These are phyloP conservation scores for Malthinus seriepunctatus DNA, from an alignment of 2,888 invertebrate species.

Conservation along the genomic window DNA sequence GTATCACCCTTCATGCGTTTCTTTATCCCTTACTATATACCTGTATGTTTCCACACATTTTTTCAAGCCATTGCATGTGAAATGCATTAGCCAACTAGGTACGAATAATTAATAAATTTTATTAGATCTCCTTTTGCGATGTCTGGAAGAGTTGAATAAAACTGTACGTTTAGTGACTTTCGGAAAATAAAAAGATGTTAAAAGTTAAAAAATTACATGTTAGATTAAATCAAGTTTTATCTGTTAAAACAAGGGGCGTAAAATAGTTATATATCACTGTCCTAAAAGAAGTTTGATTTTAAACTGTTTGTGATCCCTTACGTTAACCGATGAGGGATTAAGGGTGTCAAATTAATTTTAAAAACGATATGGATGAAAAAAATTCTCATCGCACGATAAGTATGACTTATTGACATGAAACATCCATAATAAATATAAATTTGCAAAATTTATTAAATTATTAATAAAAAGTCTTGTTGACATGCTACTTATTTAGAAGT, in stretches of 20 bases:
- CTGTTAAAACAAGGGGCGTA: slow-evolving; percentile 21
- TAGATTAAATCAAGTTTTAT: not conserved
- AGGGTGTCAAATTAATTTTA: not conserved
- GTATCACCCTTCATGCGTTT: no score
- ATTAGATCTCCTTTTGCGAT: no score
- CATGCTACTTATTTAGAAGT: slow-evolving; percentile 13
- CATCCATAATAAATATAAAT: not conserved
- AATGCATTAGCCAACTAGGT: no score
- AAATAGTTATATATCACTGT: slow-evolving; percentile 19
- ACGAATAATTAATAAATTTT: no score
- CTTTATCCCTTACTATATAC: no score
- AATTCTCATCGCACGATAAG: not conserved
- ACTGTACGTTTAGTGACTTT: no score
- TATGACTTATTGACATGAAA: not conserved
- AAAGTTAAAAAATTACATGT: no score
- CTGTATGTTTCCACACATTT: no score
- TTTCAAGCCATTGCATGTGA: no score
- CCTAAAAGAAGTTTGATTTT: slow-evolving; percentile 3
- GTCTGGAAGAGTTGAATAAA: no score
- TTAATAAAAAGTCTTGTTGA: slow-evolving; percentile 5
- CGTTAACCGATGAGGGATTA: not conserved
- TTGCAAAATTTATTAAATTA: not conserved
- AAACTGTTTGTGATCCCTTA: not conserved
- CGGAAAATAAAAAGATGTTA: no score
- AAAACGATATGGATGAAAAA: not conserved